Conservation (phyloP, 2,113 vertebrate genomes). For the Onychorhynchus coronatus region DNA sequence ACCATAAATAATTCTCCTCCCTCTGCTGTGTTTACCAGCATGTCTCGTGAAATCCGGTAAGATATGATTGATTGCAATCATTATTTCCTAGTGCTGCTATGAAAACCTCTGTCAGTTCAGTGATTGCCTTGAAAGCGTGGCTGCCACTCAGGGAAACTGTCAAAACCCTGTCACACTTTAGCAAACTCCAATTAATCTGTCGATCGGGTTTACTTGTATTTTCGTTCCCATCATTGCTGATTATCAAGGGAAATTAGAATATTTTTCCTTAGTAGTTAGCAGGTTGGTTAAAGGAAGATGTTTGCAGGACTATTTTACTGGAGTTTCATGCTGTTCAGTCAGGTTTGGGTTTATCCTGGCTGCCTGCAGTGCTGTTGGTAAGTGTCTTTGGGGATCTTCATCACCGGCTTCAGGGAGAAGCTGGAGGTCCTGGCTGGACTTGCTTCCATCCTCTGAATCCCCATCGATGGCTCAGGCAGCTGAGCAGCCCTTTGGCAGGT, state of each 20-base stretch:
- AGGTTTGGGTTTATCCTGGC: background rate
- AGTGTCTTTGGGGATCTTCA: background rate
- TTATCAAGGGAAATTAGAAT: constrained; percentile 31
- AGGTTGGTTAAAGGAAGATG: background rate
- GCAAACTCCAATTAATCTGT: constrained; percentile 60
- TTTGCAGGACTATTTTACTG: background rate
- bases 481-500: background rate
- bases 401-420: background rate
- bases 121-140: constrained; percentile 63
- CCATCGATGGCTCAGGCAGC: background rate
- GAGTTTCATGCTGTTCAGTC: background rate
- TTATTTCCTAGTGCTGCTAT: constrained; percentile 64
- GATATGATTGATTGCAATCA: constrained; percentile 71
- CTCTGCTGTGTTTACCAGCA: constrained; percentile 60
- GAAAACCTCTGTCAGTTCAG: constrained; percentile 67
- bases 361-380: background rate
- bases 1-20: constrained; percentile 62
- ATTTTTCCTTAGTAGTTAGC: background rate
- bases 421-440: background rate
- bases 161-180: constrained; percentile 49
- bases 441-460: background rate
- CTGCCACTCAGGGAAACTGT: constrained; percentile 46
- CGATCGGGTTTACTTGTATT: background rate
- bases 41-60: constrained; percentile 56
- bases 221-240: background rate